Evolutionary conservation across 1,140 invertebrate species (phyloP), one percentile per base, ranked within the genome.

Genomic region (Tyrophagus putrescentiae): DNA sequence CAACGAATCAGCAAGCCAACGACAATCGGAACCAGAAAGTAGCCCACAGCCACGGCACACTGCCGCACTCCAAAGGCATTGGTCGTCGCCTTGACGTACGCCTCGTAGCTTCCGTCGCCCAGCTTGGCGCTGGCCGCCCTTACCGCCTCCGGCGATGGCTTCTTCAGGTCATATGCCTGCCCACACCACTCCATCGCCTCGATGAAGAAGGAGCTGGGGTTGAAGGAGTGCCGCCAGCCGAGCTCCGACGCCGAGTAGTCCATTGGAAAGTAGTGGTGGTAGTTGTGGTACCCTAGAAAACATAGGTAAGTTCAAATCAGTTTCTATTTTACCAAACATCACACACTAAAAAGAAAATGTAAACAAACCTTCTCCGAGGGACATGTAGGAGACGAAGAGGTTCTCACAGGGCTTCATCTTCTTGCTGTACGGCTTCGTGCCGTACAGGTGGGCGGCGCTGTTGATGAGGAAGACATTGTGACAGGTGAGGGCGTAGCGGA

Each of bases 281-380:
- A 79, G 66, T 77, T 78, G 65, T 78, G 76, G 62, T 74, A 76
- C 13, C 76, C 76, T 34, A n/a, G n/a, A n/a, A n/a, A n/a, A n/a
- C n/a, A n/a, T n/a, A n/a, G n/a, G n/a, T n/a, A n/a, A n/a, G n/a
- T n/a, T n/a, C n/a, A n/a, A n/a, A n/a, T n/a, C n/a, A n/a, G n/a
- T n/a, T n/a, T n/a, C n/a, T n/a, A n/a, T n/a, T n/a, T n/a, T n/a
- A 39, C 13, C 13, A 39, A 39, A 13, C 21, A 39, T 39, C 21
- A 39, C 21, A 21, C 21, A 39, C 21, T 39, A 39, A 39, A 13
- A 13, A 39, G 21, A 39, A 21, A 13, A 39, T 39, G 13, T 13
- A 39, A 39, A 13, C 13, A 21, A 76, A 13, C 76, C 76, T 66
- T 77, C 76, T 1, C 76, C 76, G 7, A 71, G 67, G 1, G 76